Conservation (phyloP, 2,113 vertebrate species). For the Bolborhynchus lineola region DNA sequence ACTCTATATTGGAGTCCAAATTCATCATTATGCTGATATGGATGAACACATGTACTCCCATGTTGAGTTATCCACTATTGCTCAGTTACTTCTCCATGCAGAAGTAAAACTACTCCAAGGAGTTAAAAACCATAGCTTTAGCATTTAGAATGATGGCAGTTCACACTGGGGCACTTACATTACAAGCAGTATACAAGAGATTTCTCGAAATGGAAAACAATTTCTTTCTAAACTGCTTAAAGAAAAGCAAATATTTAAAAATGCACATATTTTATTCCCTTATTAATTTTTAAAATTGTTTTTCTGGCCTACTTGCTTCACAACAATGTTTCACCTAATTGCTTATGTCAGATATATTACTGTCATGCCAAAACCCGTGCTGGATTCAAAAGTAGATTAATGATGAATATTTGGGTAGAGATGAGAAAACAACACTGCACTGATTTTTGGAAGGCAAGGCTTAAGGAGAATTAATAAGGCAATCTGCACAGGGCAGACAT, state of each 20-base stretch:
- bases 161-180: neutral
- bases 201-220: neutral
- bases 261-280: conserved; percentile 29
- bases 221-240: neutral
- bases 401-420: conserved; percentile 21
- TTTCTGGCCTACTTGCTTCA: neutral
- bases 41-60: rapidly evolving
- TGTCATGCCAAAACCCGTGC: neutral
- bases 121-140: neutral
- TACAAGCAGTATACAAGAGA: neutral
- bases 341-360: conserved; percentile 31
- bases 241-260: neutral
- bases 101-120: neutral
- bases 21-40: neutral
- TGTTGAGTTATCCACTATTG: neutral
- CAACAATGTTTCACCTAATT: conserved; percentile 5
- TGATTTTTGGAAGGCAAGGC: neutral
- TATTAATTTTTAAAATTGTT: conserved; percentile 15
- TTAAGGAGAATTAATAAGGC: conserved; percentile 34
- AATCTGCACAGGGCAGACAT: neutral
- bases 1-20: neutral
- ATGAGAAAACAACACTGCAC: conserved; percentile 8
- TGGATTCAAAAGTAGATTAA: conserved; percentile 9
- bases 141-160: rapidly evolving
- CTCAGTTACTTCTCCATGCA: neutral